These are phyloP conservation scores for Symphodus melops DNA, from an alignment of 2,113 vertebrate species.

Conservation along the genomic window DNA sequence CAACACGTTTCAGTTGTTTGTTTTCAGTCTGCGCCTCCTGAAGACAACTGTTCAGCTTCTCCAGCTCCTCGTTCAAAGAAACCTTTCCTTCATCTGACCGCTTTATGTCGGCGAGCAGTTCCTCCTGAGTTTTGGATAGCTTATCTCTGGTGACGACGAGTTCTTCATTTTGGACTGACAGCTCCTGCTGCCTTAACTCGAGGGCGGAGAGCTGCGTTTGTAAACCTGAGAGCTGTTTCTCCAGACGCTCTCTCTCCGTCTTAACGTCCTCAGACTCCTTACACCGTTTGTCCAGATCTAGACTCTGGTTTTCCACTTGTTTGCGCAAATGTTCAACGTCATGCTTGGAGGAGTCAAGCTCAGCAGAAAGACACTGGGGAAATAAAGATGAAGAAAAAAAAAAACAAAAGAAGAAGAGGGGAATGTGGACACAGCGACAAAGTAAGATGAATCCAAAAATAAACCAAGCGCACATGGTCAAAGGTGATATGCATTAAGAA, in stretches of 20 bases:
- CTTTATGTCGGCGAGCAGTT: conserved; percentile 75
- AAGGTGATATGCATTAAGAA: conserved; percentile 69
- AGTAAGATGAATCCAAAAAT: conserved; percentile 74
- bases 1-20: conserved; percentile 68
- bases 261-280: conserved; percentile 85
- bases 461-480: conserved; percentile 68
- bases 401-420: too few relatives aligned
- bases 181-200: conserved; percentile 79
- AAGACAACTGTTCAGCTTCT: conserved; percentile 73
- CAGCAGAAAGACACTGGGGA: conserved; percentile 92
- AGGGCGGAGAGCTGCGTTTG: conserved; percentile 79
- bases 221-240: conserved; percentile 83
- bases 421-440: conserved; percentile 73
- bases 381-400: conserved; percentile 82
- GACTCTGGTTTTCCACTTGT: conserved; percentile 88
- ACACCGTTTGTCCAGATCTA: conserved; percentile 86
- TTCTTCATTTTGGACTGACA: conserved; percentile 81
- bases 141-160: conserved; percentile 79
- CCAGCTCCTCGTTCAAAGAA: conserved; percentile 76
- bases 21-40: conserved; percentile 81
- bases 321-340: conserved; percentile 90
- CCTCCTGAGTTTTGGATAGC: conserved; percentile 79
- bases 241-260: conserved; percentile 84
- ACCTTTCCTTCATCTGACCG: conserved; percentile 75
- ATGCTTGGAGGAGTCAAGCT: conserved; percentile 92